These are phyloP conservation scores for Procambarus clarkii DNA, from an alignment of 1,140 invertebrate species.

Conservation along the genomic window DNA sequence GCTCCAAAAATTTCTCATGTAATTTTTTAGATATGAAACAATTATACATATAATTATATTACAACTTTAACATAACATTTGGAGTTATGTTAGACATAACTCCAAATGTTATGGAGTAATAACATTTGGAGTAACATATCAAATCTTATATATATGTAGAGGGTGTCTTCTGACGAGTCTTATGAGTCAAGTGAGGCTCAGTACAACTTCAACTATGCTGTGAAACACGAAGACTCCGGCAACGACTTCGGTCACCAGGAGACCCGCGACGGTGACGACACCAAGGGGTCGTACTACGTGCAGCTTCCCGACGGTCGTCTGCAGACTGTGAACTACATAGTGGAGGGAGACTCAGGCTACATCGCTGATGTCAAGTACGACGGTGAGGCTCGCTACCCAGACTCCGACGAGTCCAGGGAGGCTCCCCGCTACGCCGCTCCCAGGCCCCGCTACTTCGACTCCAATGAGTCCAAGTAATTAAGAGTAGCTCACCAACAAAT, in stretches of 20 bases:
- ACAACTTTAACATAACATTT: too few relatives aligned
- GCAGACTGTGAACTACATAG: conserved; percentile 81
- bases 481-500: too few relatives aligned
- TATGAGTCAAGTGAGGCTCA: conserved; percentile 76
- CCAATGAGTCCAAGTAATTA: background rate
- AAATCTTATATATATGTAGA: background rate
- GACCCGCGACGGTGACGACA: conserved; percentile 85
- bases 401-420: background rate
- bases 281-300: conserved; percentile 89
- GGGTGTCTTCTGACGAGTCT: conserved; percentile 3
- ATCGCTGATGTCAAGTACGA: conserved; percentile 73
- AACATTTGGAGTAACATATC: too few relatives aligned
- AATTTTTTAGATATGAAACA: too few relatives aligned
- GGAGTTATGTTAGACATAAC: too few relatives aligned
- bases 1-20: too few relatives aligned
- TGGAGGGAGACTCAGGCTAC: conserved; percentile 78
- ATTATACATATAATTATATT: too few relatives aligned
- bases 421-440: background rate
- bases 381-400: conserved; percentile 40
- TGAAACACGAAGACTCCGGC: conserved; percentile 85
- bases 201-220: conserved; percentile 90
- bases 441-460: conserved; percentile 8
- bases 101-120: too few relatives aligned
- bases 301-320: conserved; percentile 83
- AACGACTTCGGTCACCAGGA: conserved; percentile 89